Evolutionary conservation across 2,797 vertebrate species (phyloP).

Genomic region (Parotocinclus haroldoi): DNA sequence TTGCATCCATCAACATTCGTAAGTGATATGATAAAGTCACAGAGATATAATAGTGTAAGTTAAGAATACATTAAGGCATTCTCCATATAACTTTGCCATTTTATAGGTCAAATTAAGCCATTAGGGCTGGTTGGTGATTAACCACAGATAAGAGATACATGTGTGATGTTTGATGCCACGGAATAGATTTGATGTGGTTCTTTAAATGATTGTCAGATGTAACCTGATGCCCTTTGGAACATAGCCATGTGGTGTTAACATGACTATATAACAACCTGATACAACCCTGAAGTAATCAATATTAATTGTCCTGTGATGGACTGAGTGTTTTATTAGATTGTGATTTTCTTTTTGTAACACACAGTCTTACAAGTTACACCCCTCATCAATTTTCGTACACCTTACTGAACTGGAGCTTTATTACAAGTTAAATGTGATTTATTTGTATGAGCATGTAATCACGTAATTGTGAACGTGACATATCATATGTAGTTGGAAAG

Average conservation of each 20-base stretch:
- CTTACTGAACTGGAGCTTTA: too few species aligned
- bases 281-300: not conserved
- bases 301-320: not conserved
- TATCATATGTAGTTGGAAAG: not conserved
- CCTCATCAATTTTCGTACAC: too few species aligned
- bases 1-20: too few species aligned
- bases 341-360: too few species aligned
- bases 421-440: too few species aligned
- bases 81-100: not conserved
- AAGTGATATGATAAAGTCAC: too few species aligned
- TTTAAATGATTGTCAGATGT: not conserved
- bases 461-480: not conserved
- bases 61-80: not conserved
- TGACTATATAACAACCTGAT: not conserved
- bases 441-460: too few species aligned
- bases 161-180: not conserved
- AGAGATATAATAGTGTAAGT: not conserved
- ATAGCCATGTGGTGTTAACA: conserved; percentile 1
- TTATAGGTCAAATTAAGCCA: conserved; percentile 26
- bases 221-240: conserved; percentile 15
- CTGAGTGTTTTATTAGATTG: not conserved
- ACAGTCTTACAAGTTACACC: not conserved
- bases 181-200: not conserved
- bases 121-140: conserved; percentile 31
- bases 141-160: conserved; percentile 11